phyloP scores from a whole-genome alignment of 2,888 invertebrate species.

The Eupithecia subumbrata region DNA sequence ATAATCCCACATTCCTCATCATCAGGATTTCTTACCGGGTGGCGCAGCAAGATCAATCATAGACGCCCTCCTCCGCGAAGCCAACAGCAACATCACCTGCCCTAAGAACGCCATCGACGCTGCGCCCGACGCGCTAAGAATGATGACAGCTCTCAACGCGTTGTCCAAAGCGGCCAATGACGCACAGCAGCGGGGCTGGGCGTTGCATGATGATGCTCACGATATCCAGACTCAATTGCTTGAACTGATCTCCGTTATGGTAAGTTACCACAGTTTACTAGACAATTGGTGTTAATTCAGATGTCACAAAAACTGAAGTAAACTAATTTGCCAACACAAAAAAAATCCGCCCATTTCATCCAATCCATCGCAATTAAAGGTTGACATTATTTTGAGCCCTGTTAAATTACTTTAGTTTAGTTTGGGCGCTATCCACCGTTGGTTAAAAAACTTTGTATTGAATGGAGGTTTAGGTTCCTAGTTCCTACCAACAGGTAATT shows the following conservation, averaged over 20 bases:
- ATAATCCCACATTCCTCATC: neutral
- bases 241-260: conserved; percentile 92
- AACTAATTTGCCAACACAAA: too few species aligned
- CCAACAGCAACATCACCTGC: conserved; percentile 77
- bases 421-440: too few species aligned
- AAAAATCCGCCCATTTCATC: too few species aligned
- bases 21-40: conserved; percentile 76
- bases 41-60: conserved; percentile 79
- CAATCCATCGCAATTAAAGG: too few species aligned
- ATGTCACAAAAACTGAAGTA: too few species aligned
- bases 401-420: too few species aligned
- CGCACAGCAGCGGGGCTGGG: conserved; percentile 98
- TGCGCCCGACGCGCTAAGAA: conserved; percentile 92
- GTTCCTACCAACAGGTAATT: too few species aligned
- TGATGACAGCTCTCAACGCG: conserved; percentile 92
- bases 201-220: conserved; percentile 95
- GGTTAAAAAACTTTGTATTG: too few species aligned
- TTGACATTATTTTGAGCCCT: too few species aligned
- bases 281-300: too few species aligned
- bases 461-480: too few species aligned
- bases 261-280: conserved; percentile 62
- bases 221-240: conserved; percentile 93
- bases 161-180: conserved; percentile 96
- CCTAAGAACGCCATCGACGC: conserved; percentile 88
- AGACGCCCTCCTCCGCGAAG: conserved; percentile 76